A percentile compares a stretch with the other conserved stretches of the same genome.
Conservation (phyloP, 2,797 vertebrate genomes). For the Alfaro cultratus region DNA sequence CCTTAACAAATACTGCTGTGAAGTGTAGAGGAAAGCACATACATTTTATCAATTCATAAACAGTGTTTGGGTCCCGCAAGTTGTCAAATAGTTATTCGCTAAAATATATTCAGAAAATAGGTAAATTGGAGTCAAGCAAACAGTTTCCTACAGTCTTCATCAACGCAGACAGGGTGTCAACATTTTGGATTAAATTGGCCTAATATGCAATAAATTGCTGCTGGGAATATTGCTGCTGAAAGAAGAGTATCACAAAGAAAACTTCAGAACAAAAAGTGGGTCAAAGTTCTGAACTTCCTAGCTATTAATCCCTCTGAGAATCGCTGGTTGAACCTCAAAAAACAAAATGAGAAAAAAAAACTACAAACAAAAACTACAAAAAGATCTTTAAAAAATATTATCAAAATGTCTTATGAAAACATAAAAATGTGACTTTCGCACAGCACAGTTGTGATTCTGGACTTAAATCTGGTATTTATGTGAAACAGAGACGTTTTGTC, state of each 20-base stretch:
- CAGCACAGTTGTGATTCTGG: neutral
- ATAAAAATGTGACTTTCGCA: neutral
- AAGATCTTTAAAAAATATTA: neutral
- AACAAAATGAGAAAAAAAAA: neutral
- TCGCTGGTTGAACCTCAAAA: neutral
- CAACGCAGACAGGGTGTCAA: too few species aligned
- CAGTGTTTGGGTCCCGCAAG: neutral
- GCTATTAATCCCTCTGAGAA: neutral
- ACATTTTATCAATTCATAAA: neutral
- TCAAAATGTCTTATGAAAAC: neutral
- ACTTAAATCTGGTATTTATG: neutral
- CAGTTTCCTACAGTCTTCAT: too few species aligned
- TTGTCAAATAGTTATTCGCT: neutral
- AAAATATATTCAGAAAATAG: too few species aligned
- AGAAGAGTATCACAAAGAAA: neutral
- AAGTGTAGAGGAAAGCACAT: neutral
- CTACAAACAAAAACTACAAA: neutral
- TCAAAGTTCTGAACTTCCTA: neutral
- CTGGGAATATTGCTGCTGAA: neutral
- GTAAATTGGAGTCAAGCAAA: too few species aligned
- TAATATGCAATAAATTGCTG: neutral
- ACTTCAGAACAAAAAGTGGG: neutral
- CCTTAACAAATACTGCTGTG: neutral
- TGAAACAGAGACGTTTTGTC: conserved; percentile 3
- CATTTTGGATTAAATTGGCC: neutral